Conservation (phyloP, 2,888 invertebrate species). For the Trichogramma dendrolimi region DNA sequence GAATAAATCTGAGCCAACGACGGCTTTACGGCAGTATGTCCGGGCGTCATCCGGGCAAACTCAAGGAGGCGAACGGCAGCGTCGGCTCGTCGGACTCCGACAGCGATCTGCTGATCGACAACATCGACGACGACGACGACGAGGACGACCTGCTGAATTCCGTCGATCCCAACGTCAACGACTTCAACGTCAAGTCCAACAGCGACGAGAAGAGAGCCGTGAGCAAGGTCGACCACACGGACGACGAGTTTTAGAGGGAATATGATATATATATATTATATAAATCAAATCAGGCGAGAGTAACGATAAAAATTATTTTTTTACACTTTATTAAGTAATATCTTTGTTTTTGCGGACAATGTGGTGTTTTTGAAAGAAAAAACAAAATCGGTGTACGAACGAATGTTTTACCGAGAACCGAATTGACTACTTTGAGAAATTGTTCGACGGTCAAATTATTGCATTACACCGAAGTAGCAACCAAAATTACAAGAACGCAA, state of each 20-base stretch:
- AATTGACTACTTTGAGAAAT: too few relatives aligned
- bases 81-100: constrained; percentile 45
- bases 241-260: constrained; percentile 45
- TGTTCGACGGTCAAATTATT: too few relatives aligned
- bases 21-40: constrained; percentile 61
- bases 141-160: constrained; percentile 52
- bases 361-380: too few relatives aligned
- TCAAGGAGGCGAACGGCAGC: constrained; percentile 21
- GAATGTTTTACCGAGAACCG: too few relatives aligned
- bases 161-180: constrained; percentile 37
- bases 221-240: constrained; percentile 47
- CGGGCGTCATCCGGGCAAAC: constrained; percentile 46
- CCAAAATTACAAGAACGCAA: too few relatives aligned
- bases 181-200: constrained; percentile 40
- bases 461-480: too few relatives aligned
- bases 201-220: constrained; percentile 42
- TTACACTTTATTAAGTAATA: too few relatives aligned
- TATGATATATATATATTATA: neutral
- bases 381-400: too few relatives aligned
- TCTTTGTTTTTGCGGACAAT: too few relatives aligned
- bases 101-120: constrained; percentile 57
- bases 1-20: constrained; percentile 45
- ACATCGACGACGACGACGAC: constrained; percentile 61
- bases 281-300: too few relatives aligned
- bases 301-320: too few relatives aligned